phyloP scores from a whole-genome alignment of 2,113 vertebrate genomes.

The Onychostoma macrolepis region DNA sequence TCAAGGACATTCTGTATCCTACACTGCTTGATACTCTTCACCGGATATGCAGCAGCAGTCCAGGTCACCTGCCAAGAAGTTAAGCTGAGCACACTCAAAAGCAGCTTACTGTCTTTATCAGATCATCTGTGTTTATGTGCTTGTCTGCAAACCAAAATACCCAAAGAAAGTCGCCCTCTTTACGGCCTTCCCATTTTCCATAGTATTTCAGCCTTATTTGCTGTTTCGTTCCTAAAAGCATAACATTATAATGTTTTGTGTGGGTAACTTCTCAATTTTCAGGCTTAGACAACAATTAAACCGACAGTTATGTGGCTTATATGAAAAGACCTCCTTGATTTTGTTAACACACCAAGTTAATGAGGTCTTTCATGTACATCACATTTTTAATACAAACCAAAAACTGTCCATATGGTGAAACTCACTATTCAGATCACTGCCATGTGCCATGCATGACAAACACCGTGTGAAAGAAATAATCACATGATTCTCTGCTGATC shows the following conservation, averaged over 20 bases:
- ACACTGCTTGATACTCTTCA: background rate
- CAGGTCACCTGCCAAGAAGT: conserved; percentile 61
- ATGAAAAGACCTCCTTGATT: background rate
- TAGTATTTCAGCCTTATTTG: background rate
- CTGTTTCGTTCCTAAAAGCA: background rate
- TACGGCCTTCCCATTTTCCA: conserved; percentile 51
- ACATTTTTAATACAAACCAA: background rate
- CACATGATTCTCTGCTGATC: conserved; percentile 71
- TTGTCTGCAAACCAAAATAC: conserved; percentile 72
- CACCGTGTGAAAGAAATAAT: conserved; percentile 72
- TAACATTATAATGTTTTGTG: background rate
- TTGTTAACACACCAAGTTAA: background rate
- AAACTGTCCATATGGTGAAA: background rate
- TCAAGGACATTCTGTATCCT: conserved; percentile 10
- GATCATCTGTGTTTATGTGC: conserved; percentile 73
- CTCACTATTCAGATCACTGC: conserved; percentile 5
- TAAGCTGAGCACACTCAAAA: conserved; percentile 69
- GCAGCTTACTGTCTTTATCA: conserved; percentile 76
- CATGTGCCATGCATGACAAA: conserved; percentile 67
- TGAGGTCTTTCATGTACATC: background rate
- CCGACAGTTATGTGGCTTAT: background rate
- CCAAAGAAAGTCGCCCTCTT: conserved; percentile 62
- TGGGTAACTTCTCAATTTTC: background rate
- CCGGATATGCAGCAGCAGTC: conserved; percentile 54
- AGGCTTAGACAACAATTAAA: background rate